Percentiles rank a stretch among this genome's conserved stretches.
phyloP scores from a whole-genome alignment of 2,797 vertebrate genomes.

The Echeneis naucrates region DNA sequence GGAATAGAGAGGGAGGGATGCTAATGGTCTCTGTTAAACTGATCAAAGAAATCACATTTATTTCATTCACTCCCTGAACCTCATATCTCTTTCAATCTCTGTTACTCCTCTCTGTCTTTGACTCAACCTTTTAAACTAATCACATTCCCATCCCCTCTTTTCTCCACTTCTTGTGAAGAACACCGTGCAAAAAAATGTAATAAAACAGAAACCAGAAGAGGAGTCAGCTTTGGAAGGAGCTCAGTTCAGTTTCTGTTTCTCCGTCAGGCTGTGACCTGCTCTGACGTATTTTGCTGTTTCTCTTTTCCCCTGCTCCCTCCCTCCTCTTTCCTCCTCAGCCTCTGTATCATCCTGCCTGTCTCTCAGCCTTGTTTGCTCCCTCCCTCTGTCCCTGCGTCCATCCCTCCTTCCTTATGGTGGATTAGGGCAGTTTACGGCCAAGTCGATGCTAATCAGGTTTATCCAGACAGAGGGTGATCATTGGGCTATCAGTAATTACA shows the following conservation, averaged over 20 bases:
- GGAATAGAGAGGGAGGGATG: constrained; percentile 27
- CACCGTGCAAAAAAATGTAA: not conserved
- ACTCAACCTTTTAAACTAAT: constrained; percentile 17
- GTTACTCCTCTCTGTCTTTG: constrained; percentile 16
- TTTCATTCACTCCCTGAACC: constrained; percentile 56
- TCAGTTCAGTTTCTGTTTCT: not conserved
- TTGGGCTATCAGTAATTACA: constrained; percentile 79
- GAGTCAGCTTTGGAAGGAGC: not conserved
- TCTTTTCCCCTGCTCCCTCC: constrained; percentile 1
- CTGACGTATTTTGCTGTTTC: constrained; percentile 19
- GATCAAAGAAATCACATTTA: constrained; percentile 70
- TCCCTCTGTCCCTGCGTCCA: constrained; percentile 31
- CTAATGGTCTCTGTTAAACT: constrained; percentile 67
- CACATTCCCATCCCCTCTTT: not conserved
- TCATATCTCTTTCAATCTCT: constrained; percentile 36
- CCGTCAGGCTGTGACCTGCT: constrained; percentile 19
- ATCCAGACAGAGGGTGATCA: constrained; percentile 79
- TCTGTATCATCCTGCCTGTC: constrained; percentile 7
- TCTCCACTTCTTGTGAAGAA: constrained; percentile 5
- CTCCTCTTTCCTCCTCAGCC: constrained; percentile 1
- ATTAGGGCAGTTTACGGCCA: constrained; percentile 69
- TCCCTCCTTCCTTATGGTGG: constrained; percentile 68
- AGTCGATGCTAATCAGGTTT: constrained; percentile 82
- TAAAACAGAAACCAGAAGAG: not conserved
- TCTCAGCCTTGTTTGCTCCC: constrained; percentile 9